Evolutionary conservation across 2,113 vertebrate genomes (phyloP), one percentile per base, ranked within the genome.

Genomic region (Loxodonta africana): DNA sequence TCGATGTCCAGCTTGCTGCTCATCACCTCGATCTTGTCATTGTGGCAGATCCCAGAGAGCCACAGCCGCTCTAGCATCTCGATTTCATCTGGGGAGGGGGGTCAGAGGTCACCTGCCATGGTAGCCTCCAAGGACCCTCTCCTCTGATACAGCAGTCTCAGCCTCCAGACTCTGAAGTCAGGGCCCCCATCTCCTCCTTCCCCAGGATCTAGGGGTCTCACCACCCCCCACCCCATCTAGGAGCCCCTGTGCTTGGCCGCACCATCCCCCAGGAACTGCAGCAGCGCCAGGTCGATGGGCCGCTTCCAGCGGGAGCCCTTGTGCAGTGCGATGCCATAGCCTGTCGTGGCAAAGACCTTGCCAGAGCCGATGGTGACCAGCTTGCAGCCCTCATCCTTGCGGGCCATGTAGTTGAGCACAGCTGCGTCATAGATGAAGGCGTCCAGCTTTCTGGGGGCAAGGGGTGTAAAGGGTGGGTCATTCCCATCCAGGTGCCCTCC

Each of bases 1-100:
- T 99, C 99, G 0, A 99, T 99, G 98, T 99, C 99, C 97, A 99
- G 98, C 97, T 99, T 99, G 94, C 99, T 99, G 99, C 99, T 99
- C 99, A 99, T 99, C 88, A 99, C 99, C 97, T 99, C 99, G 0
- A 99, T 99, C 99, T 99, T 99, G 98, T 99, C 99, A 0, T 99
- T 99, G 21, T 99, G 99, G 97, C 99, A 99, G 98, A 99, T 99
- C 1, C 99, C 99, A 0, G 99, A 99, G 51, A 99, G 99, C 99
- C 99, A 99, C 89, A 99, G 99, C 99, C 0, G 99, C 98, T 99
- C 99, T 96, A 99, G 99, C 96, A 99, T 99, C 98, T 99, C 99
- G 93, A 99, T 99, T 97, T 99, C 99, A 99, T 99, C 99, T 99
- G 80, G 46, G 51, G 87, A 30, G 51, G 18, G 12, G 23, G 26